These are phyloP conservation scores for Gallinago nigripennis DNA, from an alignment of 2,797 vertebrate species.

Conservation along the genomic window DNA sequence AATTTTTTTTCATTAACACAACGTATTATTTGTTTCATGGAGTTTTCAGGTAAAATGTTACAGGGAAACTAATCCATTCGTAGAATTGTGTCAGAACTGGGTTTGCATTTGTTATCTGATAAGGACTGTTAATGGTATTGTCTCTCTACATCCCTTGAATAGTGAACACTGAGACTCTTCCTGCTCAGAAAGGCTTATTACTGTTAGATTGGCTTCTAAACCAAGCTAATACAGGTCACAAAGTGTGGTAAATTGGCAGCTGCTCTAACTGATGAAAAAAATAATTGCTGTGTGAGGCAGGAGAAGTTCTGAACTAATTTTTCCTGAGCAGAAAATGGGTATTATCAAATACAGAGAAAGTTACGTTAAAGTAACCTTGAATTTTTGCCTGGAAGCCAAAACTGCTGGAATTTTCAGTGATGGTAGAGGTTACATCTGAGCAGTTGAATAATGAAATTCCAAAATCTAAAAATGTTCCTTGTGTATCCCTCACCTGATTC, in stretches of 20 bases:
- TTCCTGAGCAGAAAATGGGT: constrained; percentile 41
- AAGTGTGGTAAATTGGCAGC: constrained; percentile 53
- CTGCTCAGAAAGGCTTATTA: constrained; percentile 18
- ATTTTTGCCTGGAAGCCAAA: constrained; percentile 15
- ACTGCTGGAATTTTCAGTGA: background rate
- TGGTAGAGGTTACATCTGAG: background rate
- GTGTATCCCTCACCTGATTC: background rate
- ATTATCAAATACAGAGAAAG: constrained; percentile 28
- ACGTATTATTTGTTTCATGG: constrained; percentile 1
- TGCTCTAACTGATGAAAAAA: constrained; percentile 59
- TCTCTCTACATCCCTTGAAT: background rate
- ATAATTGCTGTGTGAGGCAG: constrained; percentile 48
- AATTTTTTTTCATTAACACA: background rate
- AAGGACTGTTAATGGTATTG: background rate
- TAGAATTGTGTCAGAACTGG: background rate
- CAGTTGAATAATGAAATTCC: background rate
- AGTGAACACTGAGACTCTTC: constrained; percentile 12
- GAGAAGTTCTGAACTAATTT: constrained; percentile 53
- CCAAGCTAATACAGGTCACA: constrained; percentile 36
- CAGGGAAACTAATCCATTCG: background rate
- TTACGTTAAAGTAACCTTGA: constrained; percentile 18
- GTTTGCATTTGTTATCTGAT: constrained; percentile 24
- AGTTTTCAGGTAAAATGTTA: background rate
- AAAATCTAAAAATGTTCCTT: background rate
- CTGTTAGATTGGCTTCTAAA: constrained; percentile 51